A percentile compares a stretch with the other conserved stretches of the same genome.
phyloP scores from a whole-genome alignment of 2,888 invertebrate species.

The Tanytarsus gracilentus region DNA sequence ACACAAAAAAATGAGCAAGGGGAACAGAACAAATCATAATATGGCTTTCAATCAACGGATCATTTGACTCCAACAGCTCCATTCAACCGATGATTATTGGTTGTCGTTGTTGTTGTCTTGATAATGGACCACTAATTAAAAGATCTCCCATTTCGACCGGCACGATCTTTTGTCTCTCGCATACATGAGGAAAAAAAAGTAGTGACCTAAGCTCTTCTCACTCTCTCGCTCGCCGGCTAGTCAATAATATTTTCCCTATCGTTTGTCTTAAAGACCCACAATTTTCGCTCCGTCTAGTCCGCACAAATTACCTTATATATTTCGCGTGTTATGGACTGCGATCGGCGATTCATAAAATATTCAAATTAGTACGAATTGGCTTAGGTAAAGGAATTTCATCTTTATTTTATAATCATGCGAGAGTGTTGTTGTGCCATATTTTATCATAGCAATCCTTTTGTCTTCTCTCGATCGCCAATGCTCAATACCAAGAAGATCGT shows the following conservation, averaged over 20 bases:
- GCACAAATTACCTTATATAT: conserved; percentile 1
- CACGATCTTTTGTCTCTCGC: background rate
- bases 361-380: conserved; percentile 17
- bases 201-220: conserved; percentile 24
- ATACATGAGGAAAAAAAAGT: background rate
- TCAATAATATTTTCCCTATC: conserved; percentile 9
- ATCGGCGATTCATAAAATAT: conserved; percentile 16
- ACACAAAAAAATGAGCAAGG: background rate
- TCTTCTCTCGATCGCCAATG: no score
- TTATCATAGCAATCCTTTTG: background rate
- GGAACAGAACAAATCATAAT: background rate
- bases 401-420: conserved; percentile 4
- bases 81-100: conserved; percentile 8
- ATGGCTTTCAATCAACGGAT: conserved; percentile 15
- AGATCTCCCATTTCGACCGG: conserved; percentile 1
- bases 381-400: conserved; percentile 2
- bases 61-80: conserved; percentile 2
- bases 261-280: conserved; percentile 22
- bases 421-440: conserved; percentile 5
- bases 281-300: conserved; percentile 9
- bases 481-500: no score
- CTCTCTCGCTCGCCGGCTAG: background rate
- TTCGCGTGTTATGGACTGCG: background rate
- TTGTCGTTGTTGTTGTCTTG: conserved; percentile 1
- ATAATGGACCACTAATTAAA: conserved; percentile 26